A percentile compares a stretch with the other conserved stretches of the same genome.
Evolutionary conservation across 2,797 vertebrate genomes (phyloP).

Genomic region (Pseudochirops cupreus): DNA sequence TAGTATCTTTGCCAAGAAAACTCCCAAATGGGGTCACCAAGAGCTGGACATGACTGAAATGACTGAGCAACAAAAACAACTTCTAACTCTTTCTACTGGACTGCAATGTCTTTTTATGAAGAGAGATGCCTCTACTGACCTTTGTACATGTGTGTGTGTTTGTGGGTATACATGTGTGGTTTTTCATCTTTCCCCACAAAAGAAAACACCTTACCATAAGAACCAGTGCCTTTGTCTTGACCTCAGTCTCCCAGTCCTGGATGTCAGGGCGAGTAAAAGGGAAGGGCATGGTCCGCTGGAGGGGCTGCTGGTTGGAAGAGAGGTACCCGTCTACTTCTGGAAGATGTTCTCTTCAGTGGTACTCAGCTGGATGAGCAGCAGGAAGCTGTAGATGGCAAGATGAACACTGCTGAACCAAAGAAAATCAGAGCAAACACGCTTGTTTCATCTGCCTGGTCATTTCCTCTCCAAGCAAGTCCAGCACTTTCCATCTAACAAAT

Average conservation of each 20-base stretch:
- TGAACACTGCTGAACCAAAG: slow-evolving; percentile 31
- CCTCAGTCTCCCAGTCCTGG: not conserved
- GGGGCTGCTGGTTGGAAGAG: not conserved
- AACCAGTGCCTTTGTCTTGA: not conserved
- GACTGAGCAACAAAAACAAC: not conserved
- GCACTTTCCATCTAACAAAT: slow-evolving; percentile 56
- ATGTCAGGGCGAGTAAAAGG: not conserved
- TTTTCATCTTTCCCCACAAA: not conserved
- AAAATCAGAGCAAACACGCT: slow-evolving; percentile 33
- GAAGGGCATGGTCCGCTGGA: not conserved
- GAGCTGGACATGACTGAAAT: not conserved
- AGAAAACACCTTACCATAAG: not conserved
- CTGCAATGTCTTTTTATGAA: not conserved
- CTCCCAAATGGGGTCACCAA: not conserved
- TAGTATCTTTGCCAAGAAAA: not conserved
- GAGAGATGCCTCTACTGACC: not conserved
- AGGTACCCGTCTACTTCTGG: not conserved
- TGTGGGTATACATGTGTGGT: not conserved
- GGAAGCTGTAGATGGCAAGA: slow-evolving; percentile 13
- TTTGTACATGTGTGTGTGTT: not conserved
- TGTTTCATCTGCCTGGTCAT: slow-evolving; percentile 42
- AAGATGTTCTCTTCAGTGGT: not conserved
- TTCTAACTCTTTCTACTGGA: not conserved
- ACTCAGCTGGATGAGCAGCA: slow-evolving; percentile 9
- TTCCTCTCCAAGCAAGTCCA: slow-evolving; percentile 29